Base-by-base conservation (phyloP, 2,113 vertebrate genomes). In the Myotis yumanensis region DNA sequence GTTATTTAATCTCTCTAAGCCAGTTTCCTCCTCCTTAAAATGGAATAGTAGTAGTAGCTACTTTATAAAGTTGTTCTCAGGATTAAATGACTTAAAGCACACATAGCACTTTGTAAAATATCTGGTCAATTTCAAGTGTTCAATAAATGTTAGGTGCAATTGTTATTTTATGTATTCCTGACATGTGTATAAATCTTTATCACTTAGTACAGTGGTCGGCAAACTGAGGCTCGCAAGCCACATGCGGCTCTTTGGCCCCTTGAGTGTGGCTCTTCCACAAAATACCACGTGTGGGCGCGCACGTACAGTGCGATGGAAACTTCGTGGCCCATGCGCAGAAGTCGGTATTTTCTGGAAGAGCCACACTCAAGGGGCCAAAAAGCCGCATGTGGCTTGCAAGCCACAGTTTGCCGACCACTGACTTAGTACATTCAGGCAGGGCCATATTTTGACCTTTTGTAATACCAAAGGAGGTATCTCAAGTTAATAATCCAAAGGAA, bases 11-110 rank as follows among this genome's bases (percentile, higher is more conserved):
- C 15, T 93, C 52, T 72, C 32, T n/a, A 79, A 91, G 11, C 8
- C 71, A 92, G 37, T 72, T 89, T 72, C 51, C 14, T 80, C 69
- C 25, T 54, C 46, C 57, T 81, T 71, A 90, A 91, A 90, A 83
- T 57, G 11, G 32, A 25, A 62, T 2, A 11, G 23, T 17, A 83
- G n/a, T 2, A 92, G 69, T 28, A 86, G 17, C 35, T 14, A 96
- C 35, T 84, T 40, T 68, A 73, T 62, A 91, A 79, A 80, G 57
- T 8, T 93, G 43, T 83, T 71, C n/a, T 89, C 48, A 81, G 59
- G 35, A 81, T 73, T 85, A 85, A 94, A 89, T 83, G 54, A 91
- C 68, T 37, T 40, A 46, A 89, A 83, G 46, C 48, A 80, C 35
- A 82, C 77, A 79, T 32, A 92, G 66, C n/a, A 69, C 11, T 94